Evolutionary conservation across 35 echinoderm and acorn worm species (phyloP), one percentile per base, ranked within the genome.

Genomic region (Apostichopus parvimensis): DNA sequence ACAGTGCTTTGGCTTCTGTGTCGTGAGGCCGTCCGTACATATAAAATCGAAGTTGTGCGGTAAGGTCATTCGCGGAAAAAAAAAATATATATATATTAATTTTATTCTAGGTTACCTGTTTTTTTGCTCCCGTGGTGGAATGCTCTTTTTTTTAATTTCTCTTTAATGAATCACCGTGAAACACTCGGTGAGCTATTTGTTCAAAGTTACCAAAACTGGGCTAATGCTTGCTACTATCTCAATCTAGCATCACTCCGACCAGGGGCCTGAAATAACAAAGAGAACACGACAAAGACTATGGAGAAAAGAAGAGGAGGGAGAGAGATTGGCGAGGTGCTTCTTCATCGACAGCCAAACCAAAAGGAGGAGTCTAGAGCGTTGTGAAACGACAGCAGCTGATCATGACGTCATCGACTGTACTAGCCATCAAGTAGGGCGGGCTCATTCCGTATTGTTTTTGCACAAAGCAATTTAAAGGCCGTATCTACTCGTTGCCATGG

Each of bases 221-320:
- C 79, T 82, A 82, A 82, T 82, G 79, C 79, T 82, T 82, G 79
- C 79, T 82, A 45, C 26, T 54, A 54, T 82, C 79, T 20, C 79
- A 82, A 45, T 54, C 24, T n/a, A 54, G 34, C 52, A 17, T 25
- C 9, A 54, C 79, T 82, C 79, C 34, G 55, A 82, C 79, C 34
- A 82, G 79, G 55, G 79, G 79, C 79, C 79, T 82, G 79, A 82
- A 82, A 82, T 53, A 82, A 82, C 79, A 82, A 82, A 56, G 18
- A 18, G 64, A 14, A 68, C 64, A 68, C 64, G 64, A 68, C 11
- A 68, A 68, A 68, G 11, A 9, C 64, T 68, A 18, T 14, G 18
- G 9, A 68, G 64, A 68, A 68, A 68, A 68, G 9, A 68, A 68
- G 64, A 68, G 64, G 18, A 68, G 18, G 34, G 34, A 45, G 1